phyloP scores from a whole-genome alignment of 2,888 invertebrate species.

The Andrena trimmerana region DNA sequence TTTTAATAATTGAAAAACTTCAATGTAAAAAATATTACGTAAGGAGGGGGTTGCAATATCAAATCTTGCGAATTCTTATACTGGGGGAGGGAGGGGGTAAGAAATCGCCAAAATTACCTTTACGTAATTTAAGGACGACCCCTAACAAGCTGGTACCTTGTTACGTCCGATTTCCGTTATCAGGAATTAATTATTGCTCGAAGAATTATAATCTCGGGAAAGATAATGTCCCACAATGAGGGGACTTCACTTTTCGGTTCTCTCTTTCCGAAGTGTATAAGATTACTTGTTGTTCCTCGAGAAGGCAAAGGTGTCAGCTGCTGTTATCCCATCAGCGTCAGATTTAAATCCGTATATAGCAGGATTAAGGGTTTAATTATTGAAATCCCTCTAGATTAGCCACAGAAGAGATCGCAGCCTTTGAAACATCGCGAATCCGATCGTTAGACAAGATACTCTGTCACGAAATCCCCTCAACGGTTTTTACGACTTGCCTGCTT shows the following conservation, averaged over 20 bases:
- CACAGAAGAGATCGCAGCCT: conserved; percentile 12
- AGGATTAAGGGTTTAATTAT: conserved; percentile 19
- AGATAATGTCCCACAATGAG: no score
- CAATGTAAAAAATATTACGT: no score
- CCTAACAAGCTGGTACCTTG: conserved; percentile 18
- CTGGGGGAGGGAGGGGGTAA: no score
- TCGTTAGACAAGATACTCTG: conserved; percentile 22
- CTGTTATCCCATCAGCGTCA: not conserved
- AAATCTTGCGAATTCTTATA: no score
- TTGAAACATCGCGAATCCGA: conserved; percentile 37
- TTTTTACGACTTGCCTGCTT: conserved; percentile 52
- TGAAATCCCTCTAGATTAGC: conserved; percentile 16
- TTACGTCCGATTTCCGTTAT: conserved; percentile 24
- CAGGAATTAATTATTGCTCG: not conserved
- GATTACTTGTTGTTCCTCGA: not conserved
- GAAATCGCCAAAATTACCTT: no score
- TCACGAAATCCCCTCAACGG: conserved; percentile 35
- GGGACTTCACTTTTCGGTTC: no score
- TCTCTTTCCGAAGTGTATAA: no score
- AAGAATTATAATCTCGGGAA: no score
- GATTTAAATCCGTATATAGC: conserved; percentile 6
- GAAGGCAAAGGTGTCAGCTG: not conserved
- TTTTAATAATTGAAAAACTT: no score
- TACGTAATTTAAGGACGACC: no score
- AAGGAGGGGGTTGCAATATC: no score